Evolutionary conservation across 2,113 vertebrate genomes (phyloP), one percentile per base, ranked within the genome.

Genomic region (Otolemur garnettii): DNA sequence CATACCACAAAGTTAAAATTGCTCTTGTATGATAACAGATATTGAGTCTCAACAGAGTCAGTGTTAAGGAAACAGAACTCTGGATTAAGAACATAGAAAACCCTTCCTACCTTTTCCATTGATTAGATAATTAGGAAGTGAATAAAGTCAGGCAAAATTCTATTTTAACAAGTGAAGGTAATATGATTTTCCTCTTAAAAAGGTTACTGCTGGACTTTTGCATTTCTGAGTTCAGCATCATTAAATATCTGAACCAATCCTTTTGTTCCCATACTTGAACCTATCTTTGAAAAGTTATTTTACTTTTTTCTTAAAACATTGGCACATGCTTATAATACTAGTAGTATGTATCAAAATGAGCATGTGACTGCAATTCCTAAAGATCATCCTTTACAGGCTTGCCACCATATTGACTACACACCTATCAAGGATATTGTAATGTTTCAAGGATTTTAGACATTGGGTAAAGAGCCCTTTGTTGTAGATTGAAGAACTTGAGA

Each of bases 1-100:
- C 7, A 86, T 75, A 81, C 35, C 38, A 53, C 45, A 82, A 55
- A 85, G 28, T 74, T 94, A 90, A 90, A 96, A 81, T 81, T 93
- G 42, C 11, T 71, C 10, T 68, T 90, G 9, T 85, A 2, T 90
- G 35, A 33, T 71, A 86, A 26, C 19, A 72, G 24, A 62, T 57
- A 13, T 13, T 64, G 4, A 33, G 10, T 83, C 21, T 91, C 26
- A 91, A 53, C 13, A 94, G 57, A 60, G 45, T 66, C 2, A 87
- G 45, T 89, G 38, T 91, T 88, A 90, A 66, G 33, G 15, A 14
- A 86, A 81, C 33, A 83, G 45, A 86, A 24, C 78, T 97, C 90
- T 90, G 15, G 4, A 87, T 75, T 92, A 71, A 62, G 38, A 85
- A 62, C 83, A 30, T 83, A 60, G 42, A 64, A 86, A 69, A 53